Evolutionary conservation across 1,140 invertebrate species (phyloP).

Genomic region (Ips typographus): DNA sequence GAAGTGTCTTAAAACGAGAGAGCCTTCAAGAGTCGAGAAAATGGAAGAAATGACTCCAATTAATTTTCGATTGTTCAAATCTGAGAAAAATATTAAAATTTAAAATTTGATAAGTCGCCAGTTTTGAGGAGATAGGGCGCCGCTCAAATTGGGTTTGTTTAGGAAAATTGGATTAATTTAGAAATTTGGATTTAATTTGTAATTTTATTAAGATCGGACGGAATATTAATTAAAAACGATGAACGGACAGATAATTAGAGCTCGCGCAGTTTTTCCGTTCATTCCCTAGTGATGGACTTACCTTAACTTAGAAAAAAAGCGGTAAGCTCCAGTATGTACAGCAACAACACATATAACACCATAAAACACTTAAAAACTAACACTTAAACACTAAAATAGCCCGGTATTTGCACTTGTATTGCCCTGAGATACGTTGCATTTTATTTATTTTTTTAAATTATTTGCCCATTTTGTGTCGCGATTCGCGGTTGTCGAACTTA

Average conservation of each 20-base stretch:
- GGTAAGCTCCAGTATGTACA: neutral
- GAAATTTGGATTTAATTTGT: slow-evolving; percentile 33
- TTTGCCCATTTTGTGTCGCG: slow-evolving; percentile 23
- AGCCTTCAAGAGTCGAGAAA: too few species aligned
- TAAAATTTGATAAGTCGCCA: slow-evolving; percentile 37
- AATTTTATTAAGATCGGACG: slow-evolving; percentile 28
- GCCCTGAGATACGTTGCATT: slow-evolving; percentile 38
- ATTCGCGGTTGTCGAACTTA: slow-evolving; percentile 9
- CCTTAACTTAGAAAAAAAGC: neutral
- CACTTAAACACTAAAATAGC: slow-evolving; percentile 28
- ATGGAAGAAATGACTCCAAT: slow-evolving; percentile 50
- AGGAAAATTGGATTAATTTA: slow-evolving; percentile 33
- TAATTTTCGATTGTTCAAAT: slow-evolving; percentile 49
- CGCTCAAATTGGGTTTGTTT: slow-evolving; percentile 32
- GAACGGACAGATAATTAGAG: slow-evolving; percentile 9
- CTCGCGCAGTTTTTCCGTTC: neutral
- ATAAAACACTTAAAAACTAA: slow-evolving; percentile 22
- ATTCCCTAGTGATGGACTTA: neutral
- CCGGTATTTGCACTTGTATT: slow-evolving; percentile 35
- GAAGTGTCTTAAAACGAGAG: too few species aligned
- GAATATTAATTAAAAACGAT: slow-evolving; percentile 22
- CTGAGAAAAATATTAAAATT: slow-evolving; percentile 46
- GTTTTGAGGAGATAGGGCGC: slow-evolving; percentile 20
- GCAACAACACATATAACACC: slow-evolving; percentile 6
- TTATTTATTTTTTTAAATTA: slow-evolving; percentile 20